A percentile compares a stretch with the other conserved stretches of the same genome.
Conservation (phyloP, 2,888 invertebrate genomes). For the Matsumyia berberina region DNA sequence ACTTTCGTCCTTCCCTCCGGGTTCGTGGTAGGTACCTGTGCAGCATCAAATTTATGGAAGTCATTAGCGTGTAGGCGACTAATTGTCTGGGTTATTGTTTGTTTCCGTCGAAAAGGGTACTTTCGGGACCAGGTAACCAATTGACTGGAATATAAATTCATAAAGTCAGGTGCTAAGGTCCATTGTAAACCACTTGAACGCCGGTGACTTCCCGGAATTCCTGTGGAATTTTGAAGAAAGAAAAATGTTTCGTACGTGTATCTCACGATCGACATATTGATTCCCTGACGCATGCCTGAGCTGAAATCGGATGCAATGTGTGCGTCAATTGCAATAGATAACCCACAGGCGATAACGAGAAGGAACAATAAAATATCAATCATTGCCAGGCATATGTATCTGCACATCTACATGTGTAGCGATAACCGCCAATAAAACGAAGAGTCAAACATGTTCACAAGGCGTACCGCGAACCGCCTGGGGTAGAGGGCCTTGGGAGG, state of each 20-base stretch:
- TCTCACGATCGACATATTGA: constrained; percentile 19
- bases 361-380: constrained; percentile 73
- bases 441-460: constrained; percentile 58
- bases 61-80: constrained; percentile 68
- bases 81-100: constrained; percentile 69
- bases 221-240: constrained; percentile 30
- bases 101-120: constrained; percentile 28
- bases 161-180: constrained; percentile 42
- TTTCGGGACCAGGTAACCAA: constrained; percentile 6
- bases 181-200: constrained; percentile 14
- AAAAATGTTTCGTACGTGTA: background rate
- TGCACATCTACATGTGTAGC: constrained; percentile 32
- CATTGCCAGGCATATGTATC: constrained; percentile 40
- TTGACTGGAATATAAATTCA: constrained; percentile 9
- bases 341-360: constrained; percentile 61
- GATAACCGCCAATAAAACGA: constrained; percentile 64
- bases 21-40: constrained; percentile 5
- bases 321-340: constrained; percentile 70
- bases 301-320: constrained; percentile 51
- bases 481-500: constrained; percentile 40
- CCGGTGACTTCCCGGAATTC: constrained; percentile 47
- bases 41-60: constrained; percentile 35
- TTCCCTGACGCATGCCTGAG: constrained; percentile 28
- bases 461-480: constrained; percentile 35
- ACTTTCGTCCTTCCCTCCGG: background rate